A percentile compares a stretch with the other conserved stretches of the same genome.
Evolutionary conservation across 2,797 vertebrate genomes (phyloP).

Genomic region (Chaunax sp.): DNA sequence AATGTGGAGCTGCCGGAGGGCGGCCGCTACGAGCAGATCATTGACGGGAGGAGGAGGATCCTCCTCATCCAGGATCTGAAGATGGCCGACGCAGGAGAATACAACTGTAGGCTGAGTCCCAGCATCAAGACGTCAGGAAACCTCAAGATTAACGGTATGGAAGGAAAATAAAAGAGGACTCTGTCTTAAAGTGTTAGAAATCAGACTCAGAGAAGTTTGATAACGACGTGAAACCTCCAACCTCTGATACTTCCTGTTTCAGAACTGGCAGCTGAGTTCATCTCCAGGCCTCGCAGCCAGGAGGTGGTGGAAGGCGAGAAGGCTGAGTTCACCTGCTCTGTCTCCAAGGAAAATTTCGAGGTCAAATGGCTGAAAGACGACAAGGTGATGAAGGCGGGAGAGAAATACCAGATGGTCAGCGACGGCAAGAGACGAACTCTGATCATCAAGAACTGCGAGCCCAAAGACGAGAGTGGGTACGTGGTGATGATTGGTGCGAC

Average conservation of each 20-base stretch:
- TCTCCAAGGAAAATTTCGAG: slow-evolving; percentile 92
- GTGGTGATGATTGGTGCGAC: slow-evolving; percentile 87
- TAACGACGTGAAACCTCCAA: neutral
- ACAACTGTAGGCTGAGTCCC: slow-evolving; percentile 90
- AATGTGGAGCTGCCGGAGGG: slow-evolving; percentile 93
- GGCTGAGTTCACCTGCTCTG: slow-evolving; percentile 93
- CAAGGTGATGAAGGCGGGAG: slow-evolving; percentile 85
- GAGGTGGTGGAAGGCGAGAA: slow-evolving; percentile 93
- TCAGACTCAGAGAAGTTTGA: no score
- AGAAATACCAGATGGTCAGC: slow-evolving; percentile 90
- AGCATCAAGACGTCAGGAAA: slow-evolving; percentile 87
- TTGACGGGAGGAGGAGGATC: slow-evolving; percentile 93
- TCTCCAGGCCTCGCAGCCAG: slow-evolving; percentile 90
- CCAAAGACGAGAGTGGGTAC: slow-evolving; percentile 90
- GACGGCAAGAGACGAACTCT: slow-evolving; percentile 92
- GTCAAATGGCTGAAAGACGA: slow-evolving; percentile 91
- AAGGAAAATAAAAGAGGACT: neutral
- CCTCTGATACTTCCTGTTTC: slow-evolving; percentile 34
- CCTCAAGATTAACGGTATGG: slow-evolving; percentile 92
- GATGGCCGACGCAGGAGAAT: slow-evolving; percentile 89
- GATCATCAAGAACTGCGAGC: slow-evolving; percentile 86
- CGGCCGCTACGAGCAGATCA: slow-evolving; percentile 91
- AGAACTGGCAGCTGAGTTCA: slow-evolving; percentile 98
- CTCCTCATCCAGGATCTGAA: slow-evolving; percentile 90
- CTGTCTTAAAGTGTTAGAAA: no score